A percentile compares a stretch with the other conserved stretches of the same genome.
Evolutionary conservation across 1,140 invertebrate genomes (phyloP).

Genomic region (Drosophila pachea): DNA sequence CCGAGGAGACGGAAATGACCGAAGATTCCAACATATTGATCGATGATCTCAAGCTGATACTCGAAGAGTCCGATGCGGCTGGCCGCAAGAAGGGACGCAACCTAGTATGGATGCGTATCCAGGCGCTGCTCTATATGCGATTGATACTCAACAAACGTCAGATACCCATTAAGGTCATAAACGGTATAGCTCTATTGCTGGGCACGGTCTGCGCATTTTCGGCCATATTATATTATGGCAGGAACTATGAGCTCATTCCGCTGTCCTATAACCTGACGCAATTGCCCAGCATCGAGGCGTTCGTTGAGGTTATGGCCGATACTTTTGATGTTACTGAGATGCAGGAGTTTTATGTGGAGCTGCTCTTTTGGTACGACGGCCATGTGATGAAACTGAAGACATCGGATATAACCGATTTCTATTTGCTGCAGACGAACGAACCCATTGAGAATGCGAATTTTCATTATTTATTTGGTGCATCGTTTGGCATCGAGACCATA

Average conservation of each 20-base stretch:
- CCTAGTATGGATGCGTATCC: not conserved
- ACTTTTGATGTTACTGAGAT: slow-evolving; percentile 5
- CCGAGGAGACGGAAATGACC: slow-evolving; percentile 39
- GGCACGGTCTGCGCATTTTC: slow-evolving; percentile 26
- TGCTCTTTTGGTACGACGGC: slow-evolving; percentile 57
- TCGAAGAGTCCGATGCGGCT: not conserved
- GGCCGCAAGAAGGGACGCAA: not conserved
- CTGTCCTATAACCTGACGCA: slow-evolving; percentile 46
- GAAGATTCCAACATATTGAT: slow-evolving; percentile 26
- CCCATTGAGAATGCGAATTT: slow-evolving; percentile 37
- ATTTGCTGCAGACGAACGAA: slow-evolving; percentile 16
- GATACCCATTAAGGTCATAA: slow-evolving; percentile 24
- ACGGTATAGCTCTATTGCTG: not conserved
- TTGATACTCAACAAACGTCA: slow-evolving; percentile 9
- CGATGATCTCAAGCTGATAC: slow-evolving; percentile 19
- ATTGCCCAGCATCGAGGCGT: slow-evolving; percentile 23
- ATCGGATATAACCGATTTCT: not conserved
- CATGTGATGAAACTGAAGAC: slow-evolving; percentile 8
- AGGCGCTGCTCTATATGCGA: slow-evolving; percentile 36
- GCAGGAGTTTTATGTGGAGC: slow-evolving; percentile 40
- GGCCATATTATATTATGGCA: slow-evolving; percentile 41
- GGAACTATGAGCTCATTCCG: slow-evolving; percentile 26
- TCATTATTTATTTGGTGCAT: slow-evolving; percentile 42
- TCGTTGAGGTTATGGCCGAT: slow-evolving; percentile 32
- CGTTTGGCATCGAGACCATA: slow-evolving; percentile 16